phyloP scores from a whole-genome alignment of 2,797 vertebrate genomes.

The Acipenser ruthenus region DNA sequence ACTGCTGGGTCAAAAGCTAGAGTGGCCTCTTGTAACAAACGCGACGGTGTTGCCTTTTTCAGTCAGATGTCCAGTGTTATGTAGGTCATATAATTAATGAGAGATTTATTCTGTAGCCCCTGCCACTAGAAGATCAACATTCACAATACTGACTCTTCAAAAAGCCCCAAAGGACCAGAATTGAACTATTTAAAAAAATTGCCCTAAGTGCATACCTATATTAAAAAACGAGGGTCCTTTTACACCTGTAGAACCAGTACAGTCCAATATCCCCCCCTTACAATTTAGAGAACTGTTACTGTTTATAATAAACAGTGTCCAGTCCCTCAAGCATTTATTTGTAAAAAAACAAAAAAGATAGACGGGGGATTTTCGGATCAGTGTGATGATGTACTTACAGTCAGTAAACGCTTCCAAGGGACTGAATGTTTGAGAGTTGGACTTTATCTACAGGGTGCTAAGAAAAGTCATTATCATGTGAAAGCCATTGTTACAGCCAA shows the following conservation, averaged over 20 bases:
- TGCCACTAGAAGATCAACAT: conserved; percentile 2
- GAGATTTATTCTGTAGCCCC: conserved; percentile 11
- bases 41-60: conserved; percentile 2
- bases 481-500: conserved; percentile 52
- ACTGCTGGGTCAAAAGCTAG: conserved; percentile 20
- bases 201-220: not conserved
- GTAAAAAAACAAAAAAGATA: too few species aligned
- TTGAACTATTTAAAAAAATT: conserved; percentile 1
- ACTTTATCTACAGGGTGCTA: not conserved
- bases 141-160: conserved; percentile 4
- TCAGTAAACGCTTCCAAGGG: conserved; percentile 29
- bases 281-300: too few species aligned
- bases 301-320: too few species aligned
- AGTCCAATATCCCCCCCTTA: too few species aligned
- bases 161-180: conserved; percentile 1
- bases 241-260: too few species aligned
- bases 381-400: conserved; percentile 20
- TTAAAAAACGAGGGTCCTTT: too few species aligned
- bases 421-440: conserved; percentile 22
- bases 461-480: not conserved
- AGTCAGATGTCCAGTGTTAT: conserved; percentile 12
- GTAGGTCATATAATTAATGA: conserved; percentile 16
- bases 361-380: too few species aligned
- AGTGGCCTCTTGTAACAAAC: not conserved
- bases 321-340: too few species aligned